phyloP scores from a whole-genome alignment of 2,888 invertebrate species.

The Cactoblastis cactorum region DNA sequence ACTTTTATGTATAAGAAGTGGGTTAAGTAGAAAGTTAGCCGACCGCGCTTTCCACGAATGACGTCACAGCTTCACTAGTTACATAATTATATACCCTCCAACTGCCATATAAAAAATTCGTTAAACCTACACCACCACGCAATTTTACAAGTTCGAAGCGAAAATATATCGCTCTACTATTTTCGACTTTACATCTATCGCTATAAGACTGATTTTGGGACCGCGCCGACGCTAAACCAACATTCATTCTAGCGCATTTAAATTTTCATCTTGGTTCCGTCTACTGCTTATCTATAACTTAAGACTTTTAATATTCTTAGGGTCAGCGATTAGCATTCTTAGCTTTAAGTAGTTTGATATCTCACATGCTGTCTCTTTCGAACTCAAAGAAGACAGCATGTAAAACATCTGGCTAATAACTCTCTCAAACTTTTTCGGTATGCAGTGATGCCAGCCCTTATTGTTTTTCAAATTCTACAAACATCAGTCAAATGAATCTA shows the following conservation, averaged over 20 bases:
- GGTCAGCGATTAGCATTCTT: too few relatives aligned
- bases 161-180: conserved; percentile 2
- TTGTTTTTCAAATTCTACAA: too few relatives aligned
- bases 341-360: too few relatives aligned
- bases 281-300: neutral
- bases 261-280: too few relatives aligned
- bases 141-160: conserved; percentile 5
- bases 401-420: too few relatives aligned
- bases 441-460: too few relatives aligned
- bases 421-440: too few relatives aligned
- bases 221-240: conserved; percentile 5
- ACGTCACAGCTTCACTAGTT: conserved; percentile 43
- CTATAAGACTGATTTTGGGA: conserved; percentile 1
- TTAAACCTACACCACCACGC: conserved; percentile 14
- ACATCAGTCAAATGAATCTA: too few relatives aligned
- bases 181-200: neutral
- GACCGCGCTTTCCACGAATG: conserved; percentile 9
- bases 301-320: neutral
- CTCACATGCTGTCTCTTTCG: too few relatives aligned
- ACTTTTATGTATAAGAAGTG: too few relatives aligned
- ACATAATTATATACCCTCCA: conserved; percentile 26
- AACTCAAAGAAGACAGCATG: too few relatives aligned
- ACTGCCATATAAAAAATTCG: conserved; percentile 2
- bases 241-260: neutral
- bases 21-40: too few relatives aligned